Percentiles rank a stretch among this genome's conserved stretches.
Conservation (phyloP, 2,888 invertebrate genomes). For the Agrochola circellaris region DNA sequence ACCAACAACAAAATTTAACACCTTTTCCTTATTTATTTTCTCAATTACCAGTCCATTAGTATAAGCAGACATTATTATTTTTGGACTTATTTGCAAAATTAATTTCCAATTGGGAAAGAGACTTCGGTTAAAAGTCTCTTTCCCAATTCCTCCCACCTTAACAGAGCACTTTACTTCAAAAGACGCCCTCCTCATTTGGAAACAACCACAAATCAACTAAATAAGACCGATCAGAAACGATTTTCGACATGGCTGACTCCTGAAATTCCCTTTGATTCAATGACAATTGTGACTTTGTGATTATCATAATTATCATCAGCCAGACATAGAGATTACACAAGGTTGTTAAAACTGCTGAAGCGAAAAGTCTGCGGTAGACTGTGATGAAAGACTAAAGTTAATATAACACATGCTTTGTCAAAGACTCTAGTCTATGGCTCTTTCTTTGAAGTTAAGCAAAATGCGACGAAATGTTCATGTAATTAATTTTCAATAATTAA, state of each 20-base stretch:
- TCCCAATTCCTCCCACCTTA: constrained; percentile 18
- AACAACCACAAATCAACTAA: constrained; percentile 67
- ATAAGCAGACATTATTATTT: no score
- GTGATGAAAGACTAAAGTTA: background rate
- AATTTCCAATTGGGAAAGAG: no score
- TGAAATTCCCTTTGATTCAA: constrained; percentile 40
- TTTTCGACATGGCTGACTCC: constrained; percentile 61
- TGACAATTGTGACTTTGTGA: constrained; percentile 29
- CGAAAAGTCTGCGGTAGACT: background rate
- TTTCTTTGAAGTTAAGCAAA: constrained; percentile 29
- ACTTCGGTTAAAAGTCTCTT: no score
- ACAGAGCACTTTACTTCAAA: constrained; percentile 40
- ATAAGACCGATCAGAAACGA: constrained; percentile 67
- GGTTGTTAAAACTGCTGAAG: constrained; percentile 2
- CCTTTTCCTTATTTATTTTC: background rate
- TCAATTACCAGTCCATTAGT: background rate
- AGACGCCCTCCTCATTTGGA: constrained; percentile 47
- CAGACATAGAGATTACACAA: background rate
- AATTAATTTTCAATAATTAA: constrained; percentile 7
- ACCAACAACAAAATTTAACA: background rate
- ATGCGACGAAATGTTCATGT: background rate
- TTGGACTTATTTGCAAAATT: no score
- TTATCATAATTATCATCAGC: constrained; percentile 36
- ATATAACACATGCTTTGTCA: background rate
- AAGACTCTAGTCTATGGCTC: background rate